phyloP scores from a whole-genome alignment of 2,888 invertebrate species.

The Malacosoma neustria region DNA sequence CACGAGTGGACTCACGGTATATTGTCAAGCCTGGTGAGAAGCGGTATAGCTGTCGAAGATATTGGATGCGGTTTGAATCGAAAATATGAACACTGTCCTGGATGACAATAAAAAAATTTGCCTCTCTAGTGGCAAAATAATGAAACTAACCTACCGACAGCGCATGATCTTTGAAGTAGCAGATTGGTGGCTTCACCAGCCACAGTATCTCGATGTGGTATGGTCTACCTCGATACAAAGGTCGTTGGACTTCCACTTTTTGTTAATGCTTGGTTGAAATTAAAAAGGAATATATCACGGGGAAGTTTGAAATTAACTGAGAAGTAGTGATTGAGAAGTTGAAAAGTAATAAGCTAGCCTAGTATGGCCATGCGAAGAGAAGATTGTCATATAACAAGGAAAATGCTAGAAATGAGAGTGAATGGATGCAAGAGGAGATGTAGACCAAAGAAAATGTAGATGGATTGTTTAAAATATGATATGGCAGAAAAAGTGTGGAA shows the following conservation, averaged over 20 bases:
- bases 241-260: constrained; percentile 81
- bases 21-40: constrained; percentile 80
- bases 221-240: constrained; percentile 87
- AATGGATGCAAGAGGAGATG: too few species aligned
- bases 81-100: constrained; percentile 92
- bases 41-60: constrained; percentile 78
- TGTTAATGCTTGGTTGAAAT: constrained; percentile 83
- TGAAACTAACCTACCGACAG: constrained; percentile 86
- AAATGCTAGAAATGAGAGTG: too few species aligned
- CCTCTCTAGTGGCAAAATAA: constrained; percentile 91
- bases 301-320: too few species aligned
- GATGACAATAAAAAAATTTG: constrained; percentile 95
- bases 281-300: too few species aligned
- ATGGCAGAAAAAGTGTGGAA: too few species aligned
- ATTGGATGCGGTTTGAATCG: constrained; percentile 93
- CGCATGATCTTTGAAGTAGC: constrained; percentile 95
- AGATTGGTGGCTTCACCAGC: constrained; percentile 92
- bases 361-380: too few species aligned
- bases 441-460: too few species aligned
- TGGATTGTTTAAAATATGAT: too few species aligned
- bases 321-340: too few species aligned
- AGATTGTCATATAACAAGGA: too few species aligned
- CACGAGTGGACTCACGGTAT: constrained; percentile 91
- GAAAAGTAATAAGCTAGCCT: too few species aligned
- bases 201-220: constrained; percentile 92